phyloP scores from a whole-genome alignment of 2,797 vertebrate species.

The Phoxinus dragarum region DNA sequence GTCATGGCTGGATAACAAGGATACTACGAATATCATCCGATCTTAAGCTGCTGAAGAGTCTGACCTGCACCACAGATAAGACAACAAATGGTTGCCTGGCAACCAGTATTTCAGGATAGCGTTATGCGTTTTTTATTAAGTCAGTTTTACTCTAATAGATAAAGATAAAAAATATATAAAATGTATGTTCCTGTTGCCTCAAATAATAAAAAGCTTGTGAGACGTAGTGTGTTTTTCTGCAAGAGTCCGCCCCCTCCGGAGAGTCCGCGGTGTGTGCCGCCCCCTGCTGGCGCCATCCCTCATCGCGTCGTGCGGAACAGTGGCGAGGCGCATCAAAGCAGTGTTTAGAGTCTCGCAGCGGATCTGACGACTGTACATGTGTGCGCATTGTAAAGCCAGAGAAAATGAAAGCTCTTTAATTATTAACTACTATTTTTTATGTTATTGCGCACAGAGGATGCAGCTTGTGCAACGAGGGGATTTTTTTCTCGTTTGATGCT shows the following conservation, averaged over 20 bases:
- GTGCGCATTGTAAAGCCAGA: conserved; percentile 59
- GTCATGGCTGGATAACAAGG: conserved; percentile 63
- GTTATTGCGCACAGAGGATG: conserved; percentile 50
- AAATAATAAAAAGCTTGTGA: not conserved
- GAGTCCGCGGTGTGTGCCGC: not conserved
- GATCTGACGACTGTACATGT: conserved; percentile 59
- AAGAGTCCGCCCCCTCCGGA: not conserved
- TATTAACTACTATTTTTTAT: conserved; percentile 43
- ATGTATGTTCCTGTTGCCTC: not conserved
- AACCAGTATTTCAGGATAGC: conserved; percentile 50
- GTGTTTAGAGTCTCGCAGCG: conserved; percentile 51
- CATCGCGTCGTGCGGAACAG: not conserved
- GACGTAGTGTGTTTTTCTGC: not conserved
- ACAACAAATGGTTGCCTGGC: conserved; percentile 69
- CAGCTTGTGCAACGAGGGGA: conserved; percentile 51
- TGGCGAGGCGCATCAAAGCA: conserved; percentile 10
- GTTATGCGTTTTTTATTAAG: not conserved
- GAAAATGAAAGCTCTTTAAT: conserved; percentile 63
- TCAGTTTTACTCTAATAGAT: not conserved
- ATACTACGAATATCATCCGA: conserved; percentile 1
- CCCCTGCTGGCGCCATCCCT: conserved; percentile 10
- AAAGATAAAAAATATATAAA: not conserved
- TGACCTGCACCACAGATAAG: conserved; percentile 12
- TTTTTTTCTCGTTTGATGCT: conserved; percentile 38
- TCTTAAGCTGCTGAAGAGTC: not conserved